Evolutionary conservation across 2,888 invertebrate species (phyloP), one percentile per base, ranked within the genome.

Genomic region (Pycnomerus fuliginosus): DNA sequence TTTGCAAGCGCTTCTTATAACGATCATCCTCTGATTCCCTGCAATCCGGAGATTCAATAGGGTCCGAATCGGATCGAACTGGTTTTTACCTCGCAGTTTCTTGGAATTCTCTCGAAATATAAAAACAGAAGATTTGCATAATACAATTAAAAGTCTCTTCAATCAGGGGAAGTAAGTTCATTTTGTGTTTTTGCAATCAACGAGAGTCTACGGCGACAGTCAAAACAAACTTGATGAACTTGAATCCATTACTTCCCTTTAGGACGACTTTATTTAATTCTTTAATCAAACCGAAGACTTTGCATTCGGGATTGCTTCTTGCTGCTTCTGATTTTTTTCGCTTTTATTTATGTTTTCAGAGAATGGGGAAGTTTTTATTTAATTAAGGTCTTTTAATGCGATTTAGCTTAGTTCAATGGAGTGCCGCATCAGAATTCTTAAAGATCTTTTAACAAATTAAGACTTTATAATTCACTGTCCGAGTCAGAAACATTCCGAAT

Each of bases 151-250:
- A 65, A 70, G 65, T 61, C 60, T 64, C 65, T 67, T 68, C 66
- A 70, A 71, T 70, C 68, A 70, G 61, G 58, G 60, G 55, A 62
- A 62, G 61, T 60, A 52, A 55, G 58, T 61, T 64, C 64, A 65
- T 64, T 68, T 63, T 65, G 64, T 63, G 68, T 68, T 69, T 70
- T 69, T 69, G 70, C 66, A 69, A 70, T 70, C 70, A 70, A 58
- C 58, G 59, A 54, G 31, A 65, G 56, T 62, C 63, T 60, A 31
- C 35, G 29, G 46, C 49, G 47, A 45, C 60, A 57, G 55, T 61
- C 62, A 67, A 66, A 64, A 64, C 64, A 65, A 65, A 60, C 61
- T 61, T 62, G 58, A 62, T 61, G 59, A 59, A 59, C 56, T 50
- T 44, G 51, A 53, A 54, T 55, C 53, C 52, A 51, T 55, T 53